phyloP scores from a whole-genome alignment of 2,113 vertebrate species.

The Synchiropus splendidus region DNA sequence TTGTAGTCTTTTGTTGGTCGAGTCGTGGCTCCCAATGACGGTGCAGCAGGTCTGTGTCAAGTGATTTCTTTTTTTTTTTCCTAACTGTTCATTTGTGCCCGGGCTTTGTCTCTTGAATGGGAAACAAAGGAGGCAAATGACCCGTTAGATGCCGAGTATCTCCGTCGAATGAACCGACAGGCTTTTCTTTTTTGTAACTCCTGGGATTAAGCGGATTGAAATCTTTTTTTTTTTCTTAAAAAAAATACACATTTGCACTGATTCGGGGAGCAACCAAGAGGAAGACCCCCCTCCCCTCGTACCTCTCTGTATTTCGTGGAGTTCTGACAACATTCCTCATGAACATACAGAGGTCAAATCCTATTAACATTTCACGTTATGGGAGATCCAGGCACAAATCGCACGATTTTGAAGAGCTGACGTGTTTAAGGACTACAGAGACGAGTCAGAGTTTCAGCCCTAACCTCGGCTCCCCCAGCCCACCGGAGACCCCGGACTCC shows the following conservation, averaged over 20 bases:
- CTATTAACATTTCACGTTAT: constrained; percentile 97
- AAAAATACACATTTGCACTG: rapidly evolving
- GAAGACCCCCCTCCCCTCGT: constrained; percentile 7
- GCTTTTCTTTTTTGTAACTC: neutral
- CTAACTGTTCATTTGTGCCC: constrained; percentile 3
- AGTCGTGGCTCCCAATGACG: constrained; percentile 2
- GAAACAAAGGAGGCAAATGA: constrained; percentile 27
- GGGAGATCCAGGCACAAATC: constrained; percentile 96
- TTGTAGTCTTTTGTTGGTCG: constrained; percentile 11
- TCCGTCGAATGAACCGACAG: constrained; percentile 1
- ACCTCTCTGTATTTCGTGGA: too few relatives aligned
- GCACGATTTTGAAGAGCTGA: constrained; percentile 94
- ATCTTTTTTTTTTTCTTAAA: neutral
- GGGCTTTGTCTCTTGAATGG: constrained; percentile 18
- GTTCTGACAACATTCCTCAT: constrained; percentile 45
- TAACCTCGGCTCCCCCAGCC: constrained; percentile 95
- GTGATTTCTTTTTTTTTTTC: too few relatives aligned
- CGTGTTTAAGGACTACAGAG: constrained; percentile 87
- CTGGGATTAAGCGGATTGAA: too few relatives aligned
- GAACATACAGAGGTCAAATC: constrained; percentile 99
- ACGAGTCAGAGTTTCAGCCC: constrained; percentile 94
- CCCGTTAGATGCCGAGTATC: constrained; percentile 7
- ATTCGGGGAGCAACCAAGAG: constrained; percentile 17
- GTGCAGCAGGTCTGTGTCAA: constrained; percentile 11
- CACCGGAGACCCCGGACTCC: constrained; percentile 97